Percentiles rank a stretch among this genome's conserved stretches.
Evolutionary conservation across 2,888 invertebrate species (phyloP).

Genomic region (Calameuta filiformis): DNA sequence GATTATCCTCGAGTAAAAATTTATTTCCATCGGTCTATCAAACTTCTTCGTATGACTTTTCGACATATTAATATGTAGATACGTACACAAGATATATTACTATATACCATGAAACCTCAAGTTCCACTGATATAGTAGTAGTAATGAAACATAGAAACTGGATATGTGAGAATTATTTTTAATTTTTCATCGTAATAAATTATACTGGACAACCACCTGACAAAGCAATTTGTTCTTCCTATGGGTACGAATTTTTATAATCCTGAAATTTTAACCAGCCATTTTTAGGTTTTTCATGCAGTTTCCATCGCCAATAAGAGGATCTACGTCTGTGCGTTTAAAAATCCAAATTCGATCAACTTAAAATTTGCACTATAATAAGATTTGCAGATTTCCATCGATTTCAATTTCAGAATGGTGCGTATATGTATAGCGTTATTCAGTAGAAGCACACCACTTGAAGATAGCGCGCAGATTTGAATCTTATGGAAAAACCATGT

Average conservation of each 20-base stretch:
- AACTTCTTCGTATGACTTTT: neutral
- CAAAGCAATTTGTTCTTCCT: neutral
- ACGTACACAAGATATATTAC: neutral
- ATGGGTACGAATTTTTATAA: too few species aligned
- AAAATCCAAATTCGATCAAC: neutral
- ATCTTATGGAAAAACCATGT: too few species aligned
- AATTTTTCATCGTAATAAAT: conserved; percentile 4
- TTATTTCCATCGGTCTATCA: neutral
- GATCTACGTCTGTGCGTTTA: neutral
- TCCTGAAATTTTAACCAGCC: neutral
- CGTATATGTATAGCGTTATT: too few species aligned
- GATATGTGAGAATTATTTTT: neutral
- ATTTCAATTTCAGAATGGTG: too few species aligned
- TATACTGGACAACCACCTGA: neutral
- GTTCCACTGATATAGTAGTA: neutral
- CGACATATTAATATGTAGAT: neutral
- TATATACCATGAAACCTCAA: neutral
- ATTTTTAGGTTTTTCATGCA: neutral
- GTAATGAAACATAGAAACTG: neutral
- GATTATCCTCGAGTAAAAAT: neutral
- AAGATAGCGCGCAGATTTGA: too few species aligned
- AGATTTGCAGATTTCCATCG: too few species aligned
- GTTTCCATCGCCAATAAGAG: neutral
- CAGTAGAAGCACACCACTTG: too few species aligned
- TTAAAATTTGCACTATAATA: neutral